Evolutionary conservation across 2,888 invertebrate species (phyloP).

Genomic region (Xestoiulus laeticollis): DNA sequence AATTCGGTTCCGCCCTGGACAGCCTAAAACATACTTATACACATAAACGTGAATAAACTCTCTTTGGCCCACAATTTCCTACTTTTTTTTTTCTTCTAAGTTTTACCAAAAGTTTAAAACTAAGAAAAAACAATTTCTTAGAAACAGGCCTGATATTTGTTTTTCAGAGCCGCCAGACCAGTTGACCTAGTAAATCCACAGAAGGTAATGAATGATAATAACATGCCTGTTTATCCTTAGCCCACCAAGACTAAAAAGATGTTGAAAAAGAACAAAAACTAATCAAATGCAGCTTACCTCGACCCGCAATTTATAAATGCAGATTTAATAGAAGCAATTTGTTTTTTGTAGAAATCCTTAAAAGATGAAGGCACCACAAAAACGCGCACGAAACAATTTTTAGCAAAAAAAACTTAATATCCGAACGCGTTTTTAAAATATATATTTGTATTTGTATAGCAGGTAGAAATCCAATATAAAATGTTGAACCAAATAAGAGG

Average conservation of each 20-base stretch:
- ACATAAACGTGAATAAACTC: not conserved
- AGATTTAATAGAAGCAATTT: not conserved
- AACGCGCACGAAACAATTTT: not conserved
- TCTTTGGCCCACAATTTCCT: not conserved
- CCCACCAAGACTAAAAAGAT: not conserved
- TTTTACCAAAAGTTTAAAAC: not conserved
- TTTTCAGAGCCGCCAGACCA: not conserved
- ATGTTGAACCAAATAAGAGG: not conserved
- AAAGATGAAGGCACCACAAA: not conserved
- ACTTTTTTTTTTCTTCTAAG: not conserved
- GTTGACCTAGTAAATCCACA: constrained; percentile 19
- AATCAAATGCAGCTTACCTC: constrained; percentile 7
- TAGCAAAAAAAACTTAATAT: not conserved
- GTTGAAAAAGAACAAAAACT: not conserved
- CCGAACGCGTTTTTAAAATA: not conserved
- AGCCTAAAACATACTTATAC: not conserved
- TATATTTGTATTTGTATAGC: not conserved
- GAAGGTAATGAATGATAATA: constrained; percentile 10
- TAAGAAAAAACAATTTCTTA: not conserved
- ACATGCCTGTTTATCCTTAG: not conserved
- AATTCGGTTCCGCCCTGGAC: not conserved
- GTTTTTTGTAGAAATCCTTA: not conserved
- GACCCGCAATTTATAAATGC: not conserved
- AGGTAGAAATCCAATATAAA: not conserved
- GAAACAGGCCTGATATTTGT: not conserved